These are phyloP conservation scores for Leptocoma aspasia DNA, from an alignment of 2,113 vertebrate genomes.

Conservation along the genomic window DNA sequence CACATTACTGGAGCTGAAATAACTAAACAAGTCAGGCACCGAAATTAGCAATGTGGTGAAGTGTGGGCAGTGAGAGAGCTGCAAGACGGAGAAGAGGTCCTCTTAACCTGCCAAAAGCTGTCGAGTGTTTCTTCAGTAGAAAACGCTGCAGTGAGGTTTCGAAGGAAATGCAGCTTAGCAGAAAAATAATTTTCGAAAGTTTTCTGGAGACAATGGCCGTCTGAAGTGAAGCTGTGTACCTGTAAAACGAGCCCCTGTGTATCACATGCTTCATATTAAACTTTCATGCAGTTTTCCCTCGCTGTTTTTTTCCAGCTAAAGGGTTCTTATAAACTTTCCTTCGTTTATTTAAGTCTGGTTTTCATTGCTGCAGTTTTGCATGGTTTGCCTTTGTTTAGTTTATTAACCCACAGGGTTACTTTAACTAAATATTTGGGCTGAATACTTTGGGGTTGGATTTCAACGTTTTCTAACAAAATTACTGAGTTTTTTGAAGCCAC, in stretches of 20 bases:
- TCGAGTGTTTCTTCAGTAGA: neutral
- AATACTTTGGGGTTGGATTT: constrained; percentile 88
- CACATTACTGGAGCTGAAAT: constrained; percentile 37
- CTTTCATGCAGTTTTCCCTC: constrained; percentile 78
- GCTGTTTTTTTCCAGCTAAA: constrained; percentile 73
- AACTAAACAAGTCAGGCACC: constrained; percentile 2
- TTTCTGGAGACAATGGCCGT: neutral
- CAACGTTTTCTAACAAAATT: constrained; percentile 87
- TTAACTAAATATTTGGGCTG: constrained; percentile 91
- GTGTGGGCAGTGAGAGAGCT: neutral
- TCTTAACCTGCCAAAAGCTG: neutral
- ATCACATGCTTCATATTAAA: constrained; percentile 93
- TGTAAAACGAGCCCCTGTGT: constrained; percentile 61
- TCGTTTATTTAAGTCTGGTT: constrained; percentile 97
- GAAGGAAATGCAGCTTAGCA: neutral
- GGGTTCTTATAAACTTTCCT: constrained; percentile 94
- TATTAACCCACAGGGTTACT: constrained; percentile 98
- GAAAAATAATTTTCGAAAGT: neutral
- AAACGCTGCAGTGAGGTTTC: neutral
- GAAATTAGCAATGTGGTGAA: neutral
- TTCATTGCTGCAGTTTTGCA: constrained; percentile 97
- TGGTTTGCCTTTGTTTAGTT: constrained; percentile 98
- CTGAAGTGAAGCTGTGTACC: constrained; percentile 42
- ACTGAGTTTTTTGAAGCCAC: constrained; percentile 81
- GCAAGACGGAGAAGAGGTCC: neutral